Conservation (phyloP, 2,797 vertebrate genomes). For the Cuculus canorus region DNA sequence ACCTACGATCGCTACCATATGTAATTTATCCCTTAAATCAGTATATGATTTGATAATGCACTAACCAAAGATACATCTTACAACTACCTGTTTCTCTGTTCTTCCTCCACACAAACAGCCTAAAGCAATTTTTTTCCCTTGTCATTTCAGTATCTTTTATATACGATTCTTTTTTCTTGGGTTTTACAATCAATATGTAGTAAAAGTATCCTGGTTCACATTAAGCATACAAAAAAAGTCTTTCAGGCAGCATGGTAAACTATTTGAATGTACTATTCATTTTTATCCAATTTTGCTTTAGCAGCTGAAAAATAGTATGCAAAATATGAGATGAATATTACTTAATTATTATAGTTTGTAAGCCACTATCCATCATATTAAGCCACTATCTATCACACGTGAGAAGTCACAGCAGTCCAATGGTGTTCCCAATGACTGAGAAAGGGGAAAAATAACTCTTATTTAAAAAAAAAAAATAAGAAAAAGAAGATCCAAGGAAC, state of each 20-base stretch:
- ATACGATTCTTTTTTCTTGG: background rate
- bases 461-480: too few relatives aligned
- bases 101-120: background rate
- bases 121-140: background rate
- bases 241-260: background rate
- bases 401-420: too few relatives aligned
- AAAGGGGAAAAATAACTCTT: too few relatives aligned
- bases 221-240: background rate
- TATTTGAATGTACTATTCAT: accelerated
- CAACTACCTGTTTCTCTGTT: background rate
- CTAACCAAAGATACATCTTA: background rate
- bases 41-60: background rate
- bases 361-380: too few relatives aligned
- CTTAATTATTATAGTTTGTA: background rate
- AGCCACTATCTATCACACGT: too few relatives aligned
- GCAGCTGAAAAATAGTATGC: background rate
- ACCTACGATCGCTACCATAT: background rate
- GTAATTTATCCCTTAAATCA: background rate
- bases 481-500: too few relatives aligned
- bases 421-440: too few relatives aligned
- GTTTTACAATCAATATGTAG: background rate
- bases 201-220: background rate
- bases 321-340: background rate
- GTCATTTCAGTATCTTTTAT: background rate
- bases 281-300: background rate